A percentile compares a stretch with the other conserved stretches of the same genome.
These are phyloP conservation scores for Sapayoa aenigma DNA, from an alignment of 2,113 vertebrate genomes.

Conservation along the genomic window DNA sequence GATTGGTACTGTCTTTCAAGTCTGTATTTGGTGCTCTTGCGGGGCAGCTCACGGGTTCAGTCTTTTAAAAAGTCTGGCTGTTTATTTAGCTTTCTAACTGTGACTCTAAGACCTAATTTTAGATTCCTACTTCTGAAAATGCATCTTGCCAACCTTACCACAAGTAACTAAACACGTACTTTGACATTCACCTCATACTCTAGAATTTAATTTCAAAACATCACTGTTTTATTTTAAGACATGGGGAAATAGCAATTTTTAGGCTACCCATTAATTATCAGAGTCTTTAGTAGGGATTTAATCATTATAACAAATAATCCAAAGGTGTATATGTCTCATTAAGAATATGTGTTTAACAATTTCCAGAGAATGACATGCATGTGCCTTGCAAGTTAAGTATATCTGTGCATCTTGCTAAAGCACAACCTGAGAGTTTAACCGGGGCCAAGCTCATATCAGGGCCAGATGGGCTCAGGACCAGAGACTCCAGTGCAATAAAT, in stretches of 20 bases:
- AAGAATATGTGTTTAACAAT: background rate
- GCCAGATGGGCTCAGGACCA: background rate
- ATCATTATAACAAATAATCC: slow-evolving; percentile 8
- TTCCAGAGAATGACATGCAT: background rate
- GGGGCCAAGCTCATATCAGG: background rate
- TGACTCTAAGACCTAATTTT: slow-evolving; percentile 19
- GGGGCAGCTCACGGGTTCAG: background rate
- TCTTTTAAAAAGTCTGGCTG: background rate
- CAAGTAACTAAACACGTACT: background rate
- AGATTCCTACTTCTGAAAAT: background rate
- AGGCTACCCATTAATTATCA: background rate
- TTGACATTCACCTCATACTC: background rate
- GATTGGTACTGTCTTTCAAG: background rate
- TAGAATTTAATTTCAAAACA: slow-evolving; percentile 15
- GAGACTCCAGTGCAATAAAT: background rate
- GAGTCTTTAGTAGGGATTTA: background rate
- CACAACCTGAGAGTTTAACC: background rate
- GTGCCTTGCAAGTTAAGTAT: background rate
- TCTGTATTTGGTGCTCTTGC: background rate
- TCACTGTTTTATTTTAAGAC: background rate
- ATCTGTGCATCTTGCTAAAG: background rate
- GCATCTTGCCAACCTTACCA: background rate
- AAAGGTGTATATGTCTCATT: background rate
- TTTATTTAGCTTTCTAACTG: slow-evolving; percentile 17
- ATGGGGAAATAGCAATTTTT: background rate